Evolutionary conservation across 2,888 invertebrate species (phyloP).

Genomic region (Candidula unifasciata): DNA sequence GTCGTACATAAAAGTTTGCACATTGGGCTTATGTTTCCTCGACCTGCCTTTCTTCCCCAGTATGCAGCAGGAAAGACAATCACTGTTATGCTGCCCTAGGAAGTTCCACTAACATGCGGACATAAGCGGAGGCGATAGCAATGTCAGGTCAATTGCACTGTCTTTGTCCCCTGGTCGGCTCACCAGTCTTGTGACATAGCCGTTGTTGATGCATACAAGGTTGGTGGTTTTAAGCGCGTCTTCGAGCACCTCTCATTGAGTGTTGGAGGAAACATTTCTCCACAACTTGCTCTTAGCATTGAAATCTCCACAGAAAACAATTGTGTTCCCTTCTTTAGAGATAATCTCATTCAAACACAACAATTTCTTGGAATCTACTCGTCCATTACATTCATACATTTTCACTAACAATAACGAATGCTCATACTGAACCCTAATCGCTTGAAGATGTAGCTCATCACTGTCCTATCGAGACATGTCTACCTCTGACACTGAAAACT

Average conservation of each 20-base stretch:
- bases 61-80: background rate
- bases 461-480: background rate
- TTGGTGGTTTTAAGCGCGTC: background rate
- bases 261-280: background rate
- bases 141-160: background rate
- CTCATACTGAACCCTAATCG: background rate
- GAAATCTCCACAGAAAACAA: background rate
- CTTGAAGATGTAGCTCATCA: background rate
- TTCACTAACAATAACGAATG: background rate
- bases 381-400: background rate
- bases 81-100: background rate
- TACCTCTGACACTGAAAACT: no score
- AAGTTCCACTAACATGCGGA: background rate
- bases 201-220: no score
- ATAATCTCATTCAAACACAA: background rate
- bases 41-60: background rate
- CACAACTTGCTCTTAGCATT: background rate
- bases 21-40: background rate
- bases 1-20: background rate
- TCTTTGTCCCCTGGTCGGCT: background rate
- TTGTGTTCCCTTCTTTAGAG: background rate
- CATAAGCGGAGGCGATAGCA: background rate
- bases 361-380: background rate
- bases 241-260: background rate
- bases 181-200: background rate